These are phyloP conservation scores for Malurus splendens DNA, from an alignment of 2,797 vertebrate species.

Conservation along the genomic window DNA sequence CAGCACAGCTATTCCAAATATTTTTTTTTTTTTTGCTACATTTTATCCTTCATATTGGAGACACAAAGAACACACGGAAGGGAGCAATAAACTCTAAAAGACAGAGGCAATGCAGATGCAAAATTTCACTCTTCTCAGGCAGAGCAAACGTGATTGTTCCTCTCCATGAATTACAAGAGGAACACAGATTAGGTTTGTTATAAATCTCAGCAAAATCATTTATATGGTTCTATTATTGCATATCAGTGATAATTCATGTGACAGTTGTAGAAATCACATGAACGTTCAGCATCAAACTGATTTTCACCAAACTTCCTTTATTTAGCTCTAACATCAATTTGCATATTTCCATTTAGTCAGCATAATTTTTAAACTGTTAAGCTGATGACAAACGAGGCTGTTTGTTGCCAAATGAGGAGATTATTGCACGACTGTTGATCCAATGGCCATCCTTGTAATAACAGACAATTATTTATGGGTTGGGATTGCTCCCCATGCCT, in stretches of 20 bases:
- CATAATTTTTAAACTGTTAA: constrained; percentile 2
- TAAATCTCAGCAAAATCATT: constrained; percentile 50
- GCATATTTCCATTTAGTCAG: not conserved
- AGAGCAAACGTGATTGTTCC: constrained; percentile 39
- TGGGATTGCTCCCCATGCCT: not conserved
- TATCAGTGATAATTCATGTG: constrained; percentile 15
- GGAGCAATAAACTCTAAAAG: constrained; percentile 32
- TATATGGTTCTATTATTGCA: not conserved
- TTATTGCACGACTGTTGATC: not conserved
- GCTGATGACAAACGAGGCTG: constrained; percentile 22
- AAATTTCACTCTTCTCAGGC: constrained; percentile 12
- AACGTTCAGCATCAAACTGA: not conserved
- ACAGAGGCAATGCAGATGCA: constrained; percentile 22
- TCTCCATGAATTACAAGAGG: constrained; percentile 54
- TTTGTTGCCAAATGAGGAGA: not conserved
- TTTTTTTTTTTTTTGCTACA: not conserved
- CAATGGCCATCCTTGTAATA: not conserved
- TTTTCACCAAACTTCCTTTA: constrained; percentile 19
- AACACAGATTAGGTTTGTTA: constrained; percentile 49
- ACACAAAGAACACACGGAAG: not conserved
- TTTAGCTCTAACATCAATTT: not conserved
- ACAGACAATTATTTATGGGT: not conserved
- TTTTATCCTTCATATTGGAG: not conserved
- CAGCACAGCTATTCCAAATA: not conserved
- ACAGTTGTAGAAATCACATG: constrained; percentile 4